phyloP scores from a whole-genome alignment of 2,888 invertebrate species.

The Parasteatoda lunata region DNA sequence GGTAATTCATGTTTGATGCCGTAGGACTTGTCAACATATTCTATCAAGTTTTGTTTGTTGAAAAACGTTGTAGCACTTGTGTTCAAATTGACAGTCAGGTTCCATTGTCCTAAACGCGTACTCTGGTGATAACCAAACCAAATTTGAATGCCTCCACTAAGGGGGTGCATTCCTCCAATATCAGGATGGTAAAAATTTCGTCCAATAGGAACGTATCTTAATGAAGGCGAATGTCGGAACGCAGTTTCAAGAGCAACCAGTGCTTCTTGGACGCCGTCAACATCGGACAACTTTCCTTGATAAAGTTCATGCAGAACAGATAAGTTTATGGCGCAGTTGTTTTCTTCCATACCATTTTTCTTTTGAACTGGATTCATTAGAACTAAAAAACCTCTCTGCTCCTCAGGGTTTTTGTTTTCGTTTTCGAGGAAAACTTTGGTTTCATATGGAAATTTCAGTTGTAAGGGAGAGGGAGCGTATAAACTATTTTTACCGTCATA shows the following conservation, averaged over 20 bases:
- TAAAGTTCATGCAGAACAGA: slow-evolving; percentile 25
- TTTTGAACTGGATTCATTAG: slow-evolving; percentile 45
- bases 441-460: too few relatives aligned
- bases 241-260: slow-evolving; percentile 54
- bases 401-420: neutral
- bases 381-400: slow-evolving; percentile 9
- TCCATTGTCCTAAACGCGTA: slow-evolving; percentile 47
- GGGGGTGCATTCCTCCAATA: neutral
- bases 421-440: too few relatives aligned
- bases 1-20: neutral
- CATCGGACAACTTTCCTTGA: neutral
- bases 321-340: slow-evolving; percentile 21
- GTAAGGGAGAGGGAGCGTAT: too few relatives aligned
- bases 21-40: slow-evolving; percentile 24
- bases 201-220: slow-evolving; percentile 39
- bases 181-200: slow-evolving; percentile 39
- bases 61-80: slow-evolving; percentile 50
- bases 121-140: slow-evolving; percentile 67
- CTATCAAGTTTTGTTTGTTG: slow-evolving; percentile 10
- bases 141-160: slow-evolving; percentile 35
- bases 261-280: slow-evolving; percentile 23
- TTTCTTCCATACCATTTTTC: neutral
- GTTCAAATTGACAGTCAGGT: slow-evolving; percentile 57
- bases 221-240: slow-evolving; percentile 33
- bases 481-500: too few relatives aligned